These are phyloP conservation scores for Rhincodon typus DNA, from an alignment of 2,797 vertebrate genomes.

Conservation along the genomic window DNA sequence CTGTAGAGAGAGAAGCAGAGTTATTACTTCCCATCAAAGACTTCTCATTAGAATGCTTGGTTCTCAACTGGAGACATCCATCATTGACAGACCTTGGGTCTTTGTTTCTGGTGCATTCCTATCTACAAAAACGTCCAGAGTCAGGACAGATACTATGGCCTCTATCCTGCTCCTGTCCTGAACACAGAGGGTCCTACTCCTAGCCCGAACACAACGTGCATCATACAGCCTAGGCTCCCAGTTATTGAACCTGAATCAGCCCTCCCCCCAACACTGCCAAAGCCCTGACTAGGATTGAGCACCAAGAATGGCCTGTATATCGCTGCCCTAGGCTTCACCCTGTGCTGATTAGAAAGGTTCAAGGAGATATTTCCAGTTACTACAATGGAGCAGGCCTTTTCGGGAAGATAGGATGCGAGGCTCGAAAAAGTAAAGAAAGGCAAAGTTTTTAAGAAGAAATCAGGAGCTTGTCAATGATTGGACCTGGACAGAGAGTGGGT, in stretches of 20 bases:
- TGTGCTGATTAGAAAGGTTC: not conserved
- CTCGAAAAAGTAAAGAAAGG: not conserved
- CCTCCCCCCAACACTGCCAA: too few species aligned
- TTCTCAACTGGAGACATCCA: too few species aligned
- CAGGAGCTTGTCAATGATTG: not conserved
- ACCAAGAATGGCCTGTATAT: not conserved
- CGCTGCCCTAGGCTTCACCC: not conserved
- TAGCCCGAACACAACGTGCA: too few species aligned
- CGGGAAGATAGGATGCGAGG: not conserved
- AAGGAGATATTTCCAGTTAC: not conserved
- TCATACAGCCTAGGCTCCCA: too few species aligned
- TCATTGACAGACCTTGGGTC: not conserved
- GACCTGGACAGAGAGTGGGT: not conserved
- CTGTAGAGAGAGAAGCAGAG: too few species aligned
- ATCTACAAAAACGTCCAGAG: not conserved
- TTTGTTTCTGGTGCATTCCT: not conserved
- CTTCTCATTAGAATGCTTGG: too few species aligned
- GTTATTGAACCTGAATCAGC: too few species aligned
- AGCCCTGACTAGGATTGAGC: not conserved
- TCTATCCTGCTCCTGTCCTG: too few species aligned
- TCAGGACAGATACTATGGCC: too few species aligned
- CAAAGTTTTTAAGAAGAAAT: not conserved
- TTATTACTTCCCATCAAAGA: too few species aligned
- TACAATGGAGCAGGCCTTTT: not conserved
- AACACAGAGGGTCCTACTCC: too few species aligned